A percentile compares a stretch with the other conserved stretches of the same genome.
Evolutionary conservation across 2,888 invertebrate genomes (phyloP).

Genomic region (Sepioteuthis lessoniana): DNA sequence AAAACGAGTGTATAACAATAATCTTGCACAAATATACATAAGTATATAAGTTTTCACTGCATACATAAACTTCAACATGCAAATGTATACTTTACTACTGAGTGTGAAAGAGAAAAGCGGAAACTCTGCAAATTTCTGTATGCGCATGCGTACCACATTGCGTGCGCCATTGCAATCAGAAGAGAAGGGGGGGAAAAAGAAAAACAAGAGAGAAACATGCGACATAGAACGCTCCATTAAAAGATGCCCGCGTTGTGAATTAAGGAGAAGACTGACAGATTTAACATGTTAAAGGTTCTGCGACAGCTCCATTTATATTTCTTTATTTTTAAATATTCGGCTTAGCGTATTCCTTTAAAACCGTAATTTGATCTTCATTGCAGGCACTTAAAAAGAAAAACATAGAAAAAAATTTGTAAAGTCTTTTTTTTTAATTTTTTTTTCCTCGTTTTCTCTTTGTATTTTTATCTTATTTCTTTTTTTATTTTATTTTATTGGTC

Average conservation of each 20-base stretch:
- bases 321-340: background rate
- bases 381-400: background rate
- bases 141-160: background rate
- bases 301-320: background rate
- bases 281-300: background rate
- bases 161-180: background rate
- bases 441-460: background rate
- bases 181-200: background rate
- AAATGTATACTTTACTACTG: background rate
- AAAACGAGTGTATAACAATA: no score
- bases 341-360: background rate
- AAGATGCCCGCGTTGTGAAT: slow-evolving; percentile 7
- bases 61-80: background rate
- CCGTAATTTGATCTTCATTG: background rate
- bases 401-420: background rate
- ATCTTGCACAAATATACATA: no score
- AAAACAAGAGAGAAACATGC: background rate
- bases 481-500: no score
- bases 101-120: background rate
- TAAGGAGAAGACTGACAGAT: background rate
- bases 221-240: background rate
- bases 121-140: background rate
- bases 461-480: no score
- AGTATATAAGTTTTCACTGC: no score
- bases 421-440: background rate